Base-by-base conservation (phyloP, 2,113 vertebrate species). In the Mandrillus leucophaeus region DNA sequence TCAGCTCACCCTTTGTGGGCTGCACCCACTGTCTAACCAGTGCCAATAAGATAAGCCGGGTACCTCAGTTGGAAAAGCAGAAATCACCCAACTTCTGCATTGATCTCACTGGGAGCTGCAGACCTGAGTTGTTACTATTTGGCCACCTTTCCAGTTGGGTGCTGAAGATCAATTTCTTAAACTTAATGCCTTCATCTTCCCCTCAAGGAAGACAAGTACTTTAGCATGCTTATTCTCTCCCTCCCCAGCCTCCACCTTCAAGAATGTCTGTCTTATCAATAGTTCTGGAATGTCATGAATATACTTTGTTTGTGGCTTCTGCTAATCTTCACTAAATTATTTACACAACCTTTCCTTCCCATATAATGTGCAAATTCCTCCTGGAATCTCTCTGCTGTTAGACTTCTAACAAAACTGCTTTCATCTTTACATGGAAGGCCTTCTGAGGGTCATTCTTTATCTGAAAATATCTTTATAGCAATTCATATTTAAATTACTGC, bases 401-500 rank as follows among this genome's bases (percentile, higher is more conserved):
- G 32, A 83, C 6, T 96, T 95, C 23, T 22, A 61, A 55, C 40
- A 97, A 95, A 95, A 92, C 73, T 90, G 73, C 57, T 96, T 95
- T 95, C 68, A 68, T 90, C 80, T 92, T 78, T 78, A 6, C 10
- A 50, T 55, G 45, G 64, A 93, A 95, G 61, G 61, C 10, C 55
- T 93, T 89, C 40, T 90, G 50, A 55, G 20, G 43, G 22, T 96
- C 45, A 45, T 27, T 76, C 43, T 48, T n/a, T 70, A 13, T 55
- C 76, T n/a, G 17, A 86, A 8, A 75, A 50, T 86, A 93, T 90
- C 27, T 95, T 97, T 81, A 81, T 32, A 93, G 76, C 10, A 95
- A 88, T 73, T 84, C 66, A 59, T 52, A 97, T 66, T 93, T 95
- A 91, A 96, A 90, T 81, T 85, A 90, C 59, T 80, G 27, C 38